These are phyloP conservation scores for Drosophila eohydei DNA, from an alignment of 2,888 invertebrate species.

Conservation along the genomic window DNA sequence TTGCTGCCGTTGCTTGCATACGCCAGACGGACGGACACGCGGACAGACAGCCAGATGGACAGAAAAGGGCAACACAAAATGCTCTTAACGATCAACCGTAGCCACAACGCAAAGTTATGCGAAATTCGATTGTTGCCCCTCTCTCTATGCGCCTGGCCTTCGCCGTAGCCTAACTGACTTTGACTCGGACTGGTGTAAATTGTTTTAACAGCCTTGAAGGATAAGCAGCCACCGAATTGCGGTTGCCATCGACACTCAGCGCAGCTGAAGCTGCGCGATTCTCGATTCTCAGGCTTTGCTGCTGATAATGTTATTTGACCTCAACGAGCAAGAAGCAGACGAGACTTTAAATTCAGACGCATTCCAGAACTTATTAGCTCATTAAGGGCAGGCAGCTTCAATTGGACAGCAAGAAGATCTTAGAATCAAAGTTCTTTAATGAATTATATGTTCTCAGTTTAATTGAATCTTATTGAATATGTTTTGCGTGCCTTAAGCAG, in stretches of 20 bases:
- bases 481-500: conserved; percentile 7
- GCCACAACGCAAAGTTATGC: conserved; percentile 72
- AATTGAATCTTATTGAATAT: background rate
- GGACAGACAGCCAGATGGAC: conserved; percentile 8
- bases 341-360: conserved; percentile 20
- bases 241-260: conserved; percentile 38
- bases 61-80: conserved; percentile 62
- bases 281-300: conserved; percentile 13
- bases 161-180: conserved; percentile 23
- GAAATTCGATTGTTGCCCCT: conserved; percentile 52
- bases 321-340: background rate
- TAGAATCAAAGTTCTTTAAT: background rate
- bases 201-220: conserved; percentile 79
- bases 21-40: conserved; percentile 30
- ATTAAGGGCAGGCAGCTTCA: background rate
- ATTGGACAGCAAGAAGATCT: background rate
- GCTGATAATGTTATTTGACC: conserved; percentile 18
- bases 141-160: background rate
- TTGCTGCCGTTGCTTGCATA: conserved; percentile 73
- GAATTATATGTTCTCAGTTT: background rate
- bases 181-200: conserved; percentile 66
- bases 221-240: conserved; percentile 66
- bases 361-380: conserved; percentile 9
- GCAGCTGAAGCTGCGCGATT: conserved; percentile 16
- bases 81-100: conserved; percentile 66